Percentiles rank a stretch among this genome's conserved stretches.
Conservation (phyloP, 2,888 invertebrate genomes). For the Vannuccia rotundouncinata region DNA sequence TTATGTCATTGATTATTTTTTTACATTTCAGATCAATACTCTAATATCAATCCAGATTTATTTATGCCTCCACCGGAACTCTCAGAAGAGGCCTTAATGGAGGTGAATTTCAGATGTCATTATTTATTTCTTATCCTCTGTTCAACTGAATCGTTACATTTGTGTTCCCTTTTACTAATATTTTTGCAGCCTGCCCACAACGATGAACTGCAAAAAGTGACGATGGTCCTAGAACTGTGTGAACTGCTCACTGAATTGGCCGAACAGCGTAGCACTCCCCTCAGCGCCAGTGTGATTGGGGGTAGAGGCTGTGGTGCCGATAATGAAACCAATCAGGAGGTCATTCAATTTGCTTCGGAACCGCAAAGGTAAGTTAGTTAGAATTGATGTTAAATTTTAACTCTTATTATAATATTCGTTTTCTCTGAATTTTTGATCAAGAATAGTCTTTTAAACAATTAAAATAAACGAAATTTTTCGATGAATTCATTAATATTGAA, state of each 20-base stretch:
- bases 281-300: constrained; percentile 16
- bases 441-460: too few species aligned
- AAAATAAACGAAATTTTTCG: too few species aligned
- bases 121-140: too few species aligned
- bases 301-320: not conserved
- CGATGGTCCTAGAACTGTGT: constrained; percentile 34
- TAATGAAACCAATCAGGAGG: not conserved
- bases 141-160: too few species aligned
- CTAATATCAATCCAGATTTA: not conserved
- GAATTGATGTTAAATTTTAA: too few species aligned
- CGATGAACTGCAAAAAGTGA: constrained; percentile 27
- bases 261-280: constrained; percentile 1
- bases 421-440: too few species aligned
- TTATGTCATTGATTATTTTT: too few species aligned
- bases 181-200: constrained; percentile 24
- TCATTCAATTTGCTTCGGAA: constrained; percentile 19
- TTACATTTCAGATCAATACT: not conserved
- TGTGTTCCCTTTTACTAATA: too few species aligned
- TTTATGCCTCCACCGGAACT: constrained; percentile 14
- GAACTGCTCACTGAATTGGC: constrained; percentile 33
- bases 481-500: too few species aligned
- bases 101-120: not conserved
- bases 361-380: constrained; percentile 9
- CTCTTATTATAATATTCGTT: too few species aligned
- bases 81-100: constrained; percentile 18